Base-by-base conservation (phyloP, 2,888 invertebrate genomes). In the Lithodes maja region DNA sequence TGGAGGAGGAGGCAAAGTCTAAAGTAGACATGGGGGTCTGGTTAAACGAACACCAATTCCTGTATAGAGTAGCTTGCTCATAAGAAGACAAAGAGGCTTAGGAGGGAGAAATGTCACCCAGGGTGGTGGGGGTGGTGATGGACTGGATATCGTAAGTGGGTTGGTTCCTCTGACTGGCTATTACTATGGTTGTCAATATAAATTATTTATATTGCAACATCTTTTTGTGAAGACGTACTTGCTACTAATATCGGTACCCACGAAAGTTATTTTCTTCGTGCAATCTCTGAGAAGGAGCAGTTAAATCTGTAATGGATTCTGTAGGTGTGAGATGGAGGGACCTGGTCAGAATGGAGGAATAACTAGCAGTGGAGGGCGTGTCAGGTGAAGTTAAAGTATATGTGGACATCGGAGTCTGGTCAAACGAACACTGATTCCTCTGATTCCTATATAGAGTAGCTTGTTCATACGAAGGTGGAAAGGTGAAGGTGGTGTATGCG, bases 401-500 rank as follows among this genome's bases (percentile, higher is more conserved):
- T 1, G 80, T 53, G 3, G 15, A 52, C 53, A 52, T 9, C 7
- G 52, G 53, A 49, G 53, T 9, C 33, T 33, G 33, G 12, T 61
- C 61, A 61, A 61, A 61, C 12, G 61, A 61, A 12, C 5, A 12
- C 61, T 61, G 61, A 12, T 61, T 61, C 61, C 61, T 61, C 7
- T 61, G 61, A 12, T 61, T 5, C 12, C 12, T 61, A 12, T 12
- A 7, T 12, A 61, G 5, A 7, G 61, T 81, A 61, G 81, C 17
- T 69, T 82, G 82, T 15, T 82, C 50, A 3, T 82, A 82, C 1
- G 82, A 82, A 2, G 82, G 82, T 3, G 82, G 82, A 5, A 61
- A 54, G 33, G 33, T 1, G 3, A 50, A 69, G 69, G 69, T 2
- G 2, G n/a, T 61, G 81, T 61, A 61, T 5, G 49, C n/a, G 17